A percentile compares a stretch with the other conserved stretches of the same genome.
Conservation (phyloP, 2,797 vertebrate genomes). For the Carapus acus region DNA sequence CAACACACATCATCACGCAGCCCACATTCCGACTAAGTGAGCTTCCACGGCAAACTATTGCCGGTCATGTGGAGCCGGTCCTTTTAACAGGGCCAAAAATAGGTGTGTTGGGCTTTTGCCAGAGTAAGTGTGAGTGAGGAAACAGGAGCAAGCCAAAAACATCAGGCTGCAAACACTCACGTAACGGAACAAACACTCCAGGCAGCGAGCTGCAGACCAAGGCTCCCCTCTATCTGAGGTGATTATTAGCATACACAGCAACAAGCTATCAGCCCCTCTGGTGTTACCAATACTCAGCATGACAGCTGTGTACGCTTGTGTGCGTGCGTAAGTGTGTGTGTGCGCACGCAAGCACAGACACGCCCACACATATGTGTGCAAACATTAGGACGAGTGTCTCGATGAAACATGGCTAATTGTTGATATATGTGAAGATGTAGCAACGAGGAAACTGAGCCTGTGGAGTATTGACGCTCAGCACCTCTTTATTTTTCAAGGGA, state of each 20-base stretch:
- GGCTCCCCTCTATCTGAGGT: slow-evolving; percentile 52
- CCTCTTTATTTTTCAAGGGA: background rate
- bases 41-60: slow-evolving; percentile 3
- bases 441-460: background rate
- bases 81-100: slow-evolving; percentile 53
- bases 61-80: slow-evolving; percentile 33
- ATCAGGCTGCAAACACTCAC: slow-evolving; percentile 48
- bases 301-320: slow-evolving; percentile 47
- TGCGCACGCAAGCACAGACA: no score
- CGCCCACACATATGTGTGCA: no score
- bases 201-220: slow-evolving; percentile 33
- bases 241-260: slow-evolving; percentile 45
- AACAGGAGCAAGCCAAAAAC: slow-evolving; percentile 48
- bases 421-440: background rate
- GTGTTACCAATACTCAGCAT: slow-evolving; percentile 50
- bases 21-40: slow-evolving; percentile 44
- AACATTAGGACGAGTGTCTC: no score
- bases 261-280: slow-evolving; percentile 40
- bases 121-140: slow-evolving; percentile 39
- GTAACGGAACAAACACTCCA: slow-evolving; percentile 63
- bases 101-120: slow-evolving; percentile 36
- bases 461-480: slow-evolving; percentile 8
- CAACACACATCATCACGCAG: slow-evolving; percentile 9
- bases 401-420: no score
- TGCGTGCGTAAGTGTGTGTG: no score